These are phyloP conservation scores for Athrips mouffetella DNA, from an alignment of 2,888 invertebrate genomes.

Conservation along the genomic window DNA sequence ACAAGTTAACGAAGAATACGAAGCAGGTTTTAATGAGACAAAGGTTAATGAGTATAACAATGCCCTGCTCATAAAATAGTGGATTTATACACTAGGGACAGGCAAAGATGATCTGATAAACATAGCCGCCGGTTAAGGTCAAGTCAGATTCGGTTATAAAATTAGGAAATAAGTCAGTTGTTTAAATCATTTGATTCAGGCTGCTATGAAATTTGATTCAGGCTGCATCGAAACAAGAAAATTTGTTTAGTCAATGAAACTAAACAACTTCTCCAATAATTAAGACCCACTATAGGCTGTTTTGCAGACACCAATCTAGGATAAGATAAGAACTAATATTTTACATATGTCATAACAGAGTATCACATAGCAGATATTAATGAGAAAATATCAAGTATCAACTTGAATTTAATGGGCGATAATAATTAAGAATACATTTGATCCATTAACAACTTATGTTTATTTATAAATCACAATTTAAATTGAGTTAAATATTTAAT, in stretches of 20 bases:
- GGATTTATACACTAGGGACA: constrained; percentile 71
- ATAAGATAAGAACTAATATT: not conserved
- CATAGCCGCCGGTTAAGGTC: constrained; percentile 57
- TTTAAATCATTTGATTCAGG: no score
- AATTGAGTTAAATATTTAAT: not conserved
- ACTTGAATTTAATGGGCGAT: not conserved
- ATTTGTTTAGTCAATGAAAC: no score
- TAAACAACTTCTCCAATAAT: no score
- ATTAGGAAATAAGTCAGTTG: no score
- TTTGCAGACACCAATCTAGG: no score
- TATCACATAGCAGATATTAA: not conserved
- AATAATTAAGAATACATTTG: not conserved
- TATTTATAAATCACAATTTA: not conserved
- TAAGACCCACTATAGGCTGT: no score
- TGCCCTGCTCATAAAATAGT: constrained; percentile 68
- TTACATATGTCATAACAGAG: not conserved
- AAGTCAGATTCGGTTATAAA: constrained; percentile 12
- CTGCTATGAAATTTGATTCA: no score
- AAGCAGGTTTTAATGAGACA: constrained; percentile 68
- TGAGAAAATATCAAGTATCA: not conserved
- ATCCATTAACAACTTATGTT: not conserved
- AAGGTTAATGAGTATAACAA: constrained; percentile 76
- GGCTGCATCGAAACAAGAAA: no score
- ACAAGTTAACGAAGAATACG: constrained; percentile 3
- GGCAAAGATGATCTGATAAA: constrained; percentile 67